Evolutionary conservation across 2,113 vertebrate genomes (phyloP), one percentile per base, ranked within the genome.

Genomic region (Dermatemys mawii): DNA sequence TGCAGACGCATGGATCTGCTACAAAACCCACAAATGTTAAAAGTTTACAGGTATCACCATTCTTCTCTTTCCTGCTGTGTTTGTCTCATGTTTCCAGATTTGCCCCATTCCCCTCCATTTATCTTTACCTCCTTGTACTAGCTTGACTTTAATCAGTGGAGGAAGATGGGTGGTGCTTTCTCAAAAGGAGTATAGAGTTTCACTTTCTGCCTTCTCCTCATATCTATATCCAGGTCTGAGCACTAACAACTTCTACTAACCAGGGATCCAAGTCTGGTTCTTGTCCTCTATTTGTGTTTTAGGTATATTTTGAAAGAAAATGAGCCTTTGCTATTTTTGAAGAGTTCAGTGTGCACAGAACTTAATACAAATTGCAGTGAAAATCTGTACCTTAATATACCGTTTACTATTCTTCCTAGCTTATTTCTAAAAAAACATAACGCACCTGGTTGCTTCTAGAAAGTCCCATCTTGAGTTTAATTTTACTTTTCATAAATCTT

Each of bases 21-120:
- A 10, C 97, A 90, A 99, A 98, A 97, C 97, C 96, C 94, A 96
- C 98, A 95, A 98, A 98, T 96, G 98, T 99, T 97, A 99, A 99
- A 98, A 99, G 99, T 97, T 98, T 98, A 92, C 98, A 98, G 97
- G 98, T 98, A 98, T 10, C 63, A 17, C 27, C 87, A 12, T 81
- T 90, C 11, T 53, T 0, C n/a, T 29, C 51, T 0, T 41, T 60
- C 9, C 57, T 92, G 41, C 29, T 78, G 78, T 17, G 4, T 88
- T 81, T 5, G 22, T 51, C 2, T 29, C 3, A 10, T 44, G 9
- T 81, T 87, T 7, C 57, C 22, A 49, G 22, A 14, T 32, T 46
- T 90, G 35, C 8, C 82, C 84, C 7, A 92, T 8, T 81, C 12
- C 49, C 32, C 38, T 90, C 14, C 73, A 8, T 41, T 73, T 82